Conservation (phyloP, 2,113 vertebrate genomes). For the Trachemys scripta region DNA sequence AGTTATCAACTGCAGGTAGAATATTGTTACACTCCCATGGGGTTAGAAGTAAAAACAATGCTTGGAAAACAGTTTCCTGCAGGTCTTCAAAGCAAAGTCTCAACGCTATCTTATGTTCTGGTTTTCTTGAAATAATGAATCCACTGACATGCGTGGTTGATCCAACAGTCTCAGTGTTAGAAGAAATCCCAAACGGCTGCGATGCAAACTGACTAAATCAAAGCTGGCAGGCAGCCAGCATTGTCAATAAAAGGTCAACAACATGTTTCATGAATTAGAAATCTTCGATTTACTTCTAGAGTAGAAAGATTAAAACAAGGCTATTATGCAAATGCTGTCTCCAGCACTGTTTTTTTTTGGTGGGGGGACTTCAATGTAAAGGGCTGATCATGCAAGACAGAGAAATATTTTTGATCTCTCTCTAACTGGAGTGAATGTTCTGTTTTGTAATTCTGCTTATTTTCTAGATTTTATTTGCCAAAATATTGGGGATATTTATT, state of each 20-base stretch:
- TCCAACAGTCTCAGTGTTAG: neutral
- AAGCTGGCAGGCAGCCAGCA: neutral
- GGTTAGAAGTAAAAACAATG: conserved; percentile 21
- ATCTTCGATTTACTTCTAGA: neutral
- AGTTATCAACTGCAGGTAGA: conserved; percentile 32
- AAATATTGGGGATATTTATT: neutral
- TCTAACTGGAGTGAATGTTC: neutral
- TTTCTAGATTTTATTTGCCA: neutral
- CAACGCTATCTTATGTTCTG: conserved; percentile 24
- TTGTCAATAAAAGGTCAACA: neutral
- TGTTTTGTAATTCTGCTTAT: neutral
- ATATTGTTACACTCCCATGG: neutral
- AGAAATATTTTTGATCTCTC: neutral
- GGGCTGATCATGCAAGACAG: neutral
- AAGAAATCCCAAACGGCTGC: neutral
- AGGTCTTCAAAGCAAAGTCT: conserved; percentile 56
- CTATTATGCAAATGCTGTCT: neutral
- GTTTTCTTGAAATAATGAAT: conserved; percentile 73
- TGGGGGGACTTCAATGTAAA: neutral
- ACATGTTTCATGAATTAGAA: accelerated
- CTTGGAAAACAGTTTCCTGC: conserved; percentile 60
- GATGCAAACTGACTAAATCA: accelerated
- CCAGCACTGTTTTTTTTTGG: no score
- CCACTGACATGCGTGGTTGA: neutral
- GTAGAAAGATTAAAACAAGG: neutral